Conservation (phyloP, 2,888 invertebrate species). For the Scaptomyza polygonia region DNA sequence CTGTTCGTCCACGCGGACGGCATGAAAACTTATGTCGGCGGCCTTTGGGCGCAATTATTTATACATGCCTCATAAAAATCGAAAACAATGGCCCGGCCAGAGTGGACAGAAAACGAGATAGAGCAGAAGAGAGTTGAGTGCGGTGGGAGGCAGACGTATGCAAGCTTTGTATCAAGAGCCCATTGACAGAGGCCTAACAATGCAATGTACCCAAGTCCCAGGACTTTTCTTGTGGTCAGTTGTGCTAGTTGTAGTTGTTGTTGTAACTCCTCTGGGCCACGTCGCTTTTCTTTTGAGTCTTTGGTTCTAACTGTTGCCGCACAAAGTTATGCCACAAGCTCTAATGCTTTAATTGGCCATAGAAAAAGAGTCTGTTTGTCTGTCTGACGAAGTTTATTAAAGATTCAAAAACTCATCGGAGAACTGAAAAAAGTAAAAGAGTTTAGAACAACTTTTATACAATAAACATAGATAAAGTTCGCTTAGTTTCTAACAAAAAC, state of each 20-base stretch:
- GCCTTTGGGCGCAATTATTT: slow-evolving; percentile 83
- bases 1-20: slow-evolving; percentile 75
- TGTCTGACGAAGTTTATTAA: slow-evolving; percentile 43
- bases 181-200: slow-evolving; percentile 50
- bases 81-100: slow-evolving; percentile 71
- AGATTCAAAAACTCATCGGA: slow-evolving; percentile 2
- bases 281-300: slow-evolving; percentile 25
- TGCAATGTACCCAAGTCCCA: slow-evolving; percentile 51
- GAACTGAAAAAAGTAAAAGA: slow-evolving; percentile 1
- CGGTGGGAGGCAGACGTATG: not conserved
- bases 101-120: slow-evolving; percentile 1
- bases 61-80: slow-evolving; percentile 82
- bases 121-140: not conserved
- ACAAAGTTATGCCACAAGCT: slow-evolving; percentile 28
- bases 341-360: slow-evolving; percentile 51
- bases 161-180: not conserved
- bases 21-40: slow-evolving; percentile 81
- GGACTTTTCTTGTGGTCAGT: slow-evolving; percentile 69
- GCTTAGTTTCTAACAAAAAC: not conserved
- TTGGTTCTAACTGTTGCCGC: slow-evolving; percentile 67
- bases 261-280: slow-evolving; percentile 47
- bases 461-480: not conserved
- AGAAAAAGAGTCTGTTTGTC: slow-evolving; percentile 48
- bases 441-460: not conserved
- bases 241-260: slow-evolving; percentile 31